phyloP scores from a whole-genome alignment of 2,888 invertebrate species.

The Chymomyza fuscimana region DNA sequence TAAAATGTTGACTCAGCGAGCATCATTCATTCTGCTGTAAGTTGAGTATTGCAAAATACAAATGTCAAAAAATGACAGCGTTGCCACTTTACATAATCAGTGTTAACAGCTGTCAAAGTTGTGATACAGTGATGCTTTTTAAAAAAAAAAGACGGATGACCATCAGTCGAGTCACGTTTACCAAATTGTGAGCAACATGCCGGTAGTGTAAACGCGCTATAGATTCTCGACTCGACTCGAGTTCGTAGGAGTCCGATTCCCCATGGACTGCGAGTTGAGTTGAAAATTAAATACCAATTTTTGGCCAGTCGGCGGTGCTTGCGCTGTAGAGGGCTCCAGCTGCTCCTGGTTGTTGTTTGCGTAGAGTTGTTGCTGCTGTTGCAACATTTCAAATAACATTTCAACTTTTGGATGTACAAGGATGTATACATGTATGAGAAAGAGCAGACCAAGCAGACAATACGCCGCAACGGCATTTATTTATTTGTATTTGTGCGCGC shows the following conservation, averaged over 20 bases:
- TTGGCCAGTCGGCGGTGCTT: constrained; percentile 32
- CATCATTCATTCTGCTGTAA: too few species aligned
- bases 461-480: constrained; percentile 60
- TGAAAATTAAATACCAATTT: constrained; percentile 74
- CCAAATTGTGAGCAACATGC: background rate
- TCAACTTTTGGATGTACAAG: constrained; percentile 55
- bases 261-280: constrained; percentile 60
- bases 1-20: too few species aligned
- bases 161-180: too few species aligned
- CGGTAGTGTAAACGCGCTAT: background rate
- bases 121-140: too few species aligned
- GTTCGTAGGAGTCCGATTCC: constrained; percentile 26
- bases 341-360: constrained; percentile 7
- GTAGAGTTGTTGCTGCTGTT: constrained; percentile 32
- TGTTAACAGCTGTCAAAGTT: too few species aligned
- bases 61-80: too few species aligned
- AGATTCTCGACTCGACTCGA: too few species aligned
- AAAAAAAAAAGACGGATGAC: too few species aligned
- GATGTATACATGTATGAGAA: constrained; percentile 3
- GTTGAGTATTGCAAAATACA: too few species aligned
- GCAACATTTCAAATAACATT: constrained; percentile 73
- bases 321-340: too few species aligned
- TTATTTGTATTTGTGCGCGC: constrained; percentile 71
- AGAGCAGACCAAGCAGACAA: constrained; percentile 5
- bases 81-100: too few species aligned